These are phyloP conservation scores for Zhengitettix transpicula DNA, from an alignment of 2,888 invertebrate genomes.

Conservation along the genomic window DNA sequence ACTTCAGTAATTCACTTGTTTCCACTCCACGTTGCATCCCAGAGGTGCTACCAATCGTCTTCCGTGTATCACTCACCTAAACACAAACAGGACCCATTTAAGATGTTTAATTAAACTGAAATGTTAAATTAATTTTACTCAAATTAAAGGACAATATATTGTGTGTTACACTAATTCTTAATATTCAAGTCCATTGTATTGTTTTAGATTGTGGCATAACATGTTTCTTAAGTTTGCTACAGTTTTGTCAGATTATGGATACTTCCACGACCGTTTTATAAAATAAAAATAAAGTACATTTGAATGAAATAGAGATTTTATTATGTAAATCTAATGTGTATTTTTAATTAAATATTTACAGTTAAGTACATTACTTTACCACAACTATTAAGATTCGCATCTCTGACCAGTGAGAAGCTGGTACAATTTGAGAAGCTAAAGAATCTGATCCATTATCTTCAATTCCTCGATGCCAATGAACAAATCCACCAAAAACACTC, in stretches of 20 bases:
- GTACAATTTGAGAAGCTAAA: constrained; percentile 53
- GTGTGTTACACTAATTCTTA: no score
- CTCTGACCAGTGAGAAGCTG: constrained; percentile 72
- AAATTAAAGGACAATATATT: no score
- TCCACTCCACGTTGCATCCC: constrained; percentile 72
- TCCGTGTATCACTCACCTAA: constrained; percentile 52
- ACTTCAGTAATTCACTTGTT: constrained; percentile 67
- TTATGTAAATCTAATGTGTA: neutral
- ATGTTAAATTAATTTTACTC: no score
- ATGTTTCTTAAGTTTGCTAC: no score
- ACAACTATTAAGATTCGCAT: constrained; percentile 81
- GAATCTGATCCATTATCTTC: constrained; percentile 54
- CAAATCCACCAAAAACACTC: constrained; percentile 88
- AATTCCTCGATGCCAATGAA: constrained; percentile 70
- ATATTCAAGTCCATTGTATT: no score
- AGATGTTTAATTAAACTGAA: no score
- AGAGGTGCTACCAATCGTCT: constrained; percentile 69
- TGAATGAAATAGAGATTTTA: neutral
- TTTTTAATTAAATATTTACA: neutral
- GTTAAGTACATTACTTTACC: constrained; percentile 29
- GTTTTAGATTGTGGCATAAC: no score
- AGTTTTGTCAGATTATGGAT: no score
- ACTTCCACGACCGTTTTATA: neutral
- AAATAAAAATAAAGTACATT: neutral
- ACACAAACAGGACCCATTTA: neutral